Conservation (phyloP, 2,797 vertebrate species). For the Rhinoraja longicauda region DNA sequence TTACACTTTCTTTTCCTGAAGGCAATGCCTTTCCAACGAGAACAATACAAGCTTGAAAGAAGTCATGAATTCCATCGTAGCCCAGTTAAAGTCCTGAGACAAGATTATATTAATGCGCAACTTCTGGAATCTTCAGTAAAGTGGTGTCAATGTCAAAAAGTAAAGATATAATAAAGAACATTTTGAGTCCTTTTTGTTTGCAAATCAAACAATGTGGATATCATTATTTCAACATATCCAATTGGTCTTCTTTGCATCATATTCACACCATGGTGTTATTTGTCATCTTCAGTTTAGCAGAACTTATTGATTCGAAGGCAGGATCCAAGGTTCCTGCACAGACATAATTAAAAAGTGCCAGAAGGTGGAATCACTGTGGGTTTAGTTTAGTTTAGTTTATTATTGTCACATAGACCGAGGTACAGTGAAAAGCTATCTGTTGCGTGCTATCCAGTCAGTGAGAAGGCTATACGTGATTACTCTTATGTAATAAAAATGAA, state of each 20-base stretch:
- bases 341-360: background rate
- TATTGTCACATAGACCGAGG: too few species aligned
- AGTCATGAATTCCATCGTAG: background rate
- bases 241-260: background rate
- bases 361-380: background rate
- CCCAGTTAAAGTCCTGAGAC: too few species aligned
- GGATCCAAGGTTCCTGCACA: background rate
- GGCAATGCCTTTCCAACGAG: too few species aligned
- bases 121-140: background rate
- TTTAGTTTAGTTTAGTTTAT: too few species aligned
- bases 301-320: background rate
- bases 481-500: too few species aligned
- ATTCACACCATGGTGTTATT: background rate
- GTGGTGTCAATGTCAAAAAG: background rate
- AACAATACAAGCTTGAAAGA: background rate
- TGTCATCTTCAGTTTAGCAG: background rate
- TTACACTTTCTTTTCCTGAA: conserved; percentile 17
- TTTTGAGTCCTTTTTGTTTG: background rate
- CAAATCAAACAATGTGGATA: background rate
- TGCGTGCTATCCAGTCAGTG: too few species aligned
- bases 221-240: background rate
- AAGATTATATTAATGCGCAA: background rate
- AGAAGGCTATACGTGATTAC: too few species aligned
- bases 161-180: background rate
- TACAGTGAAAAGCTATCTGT: too few species aligned